Conservation (phyloP, 2,113 vertebrate species). For the Colossoma macropomum region DNA sequence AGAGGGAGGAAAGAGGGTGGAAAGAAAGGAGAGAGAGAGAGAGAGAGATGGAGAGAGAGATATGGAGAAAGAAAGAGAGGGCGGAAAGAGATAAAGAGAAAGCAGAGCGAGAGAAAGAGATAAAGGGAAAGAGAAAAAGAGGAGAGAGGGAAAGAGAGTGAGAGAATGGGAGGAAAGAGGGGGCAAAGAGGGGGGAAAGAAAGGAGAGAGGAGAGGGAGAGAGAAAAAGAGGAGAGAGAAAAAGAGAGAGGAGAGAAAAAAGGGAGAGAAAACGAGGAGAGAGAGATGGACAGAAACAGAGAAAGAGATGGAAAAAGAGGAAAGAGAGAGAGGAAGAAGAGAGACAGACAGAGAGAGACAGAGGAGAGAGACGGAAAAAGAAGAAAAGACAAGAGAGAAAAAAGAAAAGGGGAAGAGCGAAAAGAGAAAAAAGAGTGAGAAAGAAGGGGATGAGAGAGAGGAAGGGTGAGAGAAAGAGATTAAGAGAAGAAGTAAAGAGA, state of each 20-base stretch:
- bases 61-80: not conserved
- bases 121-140: not conserved
- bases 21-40: not conserved
- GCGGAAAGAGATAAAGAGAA: not conserved
- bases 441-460: no score
- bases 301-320: no score
- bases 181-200: not conserved
- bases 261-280: not conserved
- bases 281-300: no score
- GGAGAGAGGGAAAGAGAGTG: conserved; percentile 5
- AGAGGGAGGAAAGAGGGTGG: not conserved
- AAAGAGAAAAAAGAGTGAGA: no score
- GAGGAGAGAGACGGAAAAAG: not conserved
- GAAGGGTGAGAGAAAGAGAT: no score
- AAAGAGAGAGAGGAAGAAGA: no score
- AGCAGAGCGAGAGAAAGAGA: not conserved
- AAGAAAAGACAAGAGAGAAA: not conserved
- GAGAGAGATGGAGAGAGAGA: not conserved
- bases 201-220: not conserved
- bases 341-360: no score
- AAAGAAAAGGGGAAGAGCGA: no score
- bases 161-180: not conserved
- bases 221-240: not conserved
- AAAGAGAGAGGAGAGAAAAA: not conserved
- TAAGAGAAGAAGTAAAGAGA: not conserved